Evolutionary conservation across 2,888 invertebrate species (phyloP).

Genomic region (Erpobdella octoculata): DNA sequence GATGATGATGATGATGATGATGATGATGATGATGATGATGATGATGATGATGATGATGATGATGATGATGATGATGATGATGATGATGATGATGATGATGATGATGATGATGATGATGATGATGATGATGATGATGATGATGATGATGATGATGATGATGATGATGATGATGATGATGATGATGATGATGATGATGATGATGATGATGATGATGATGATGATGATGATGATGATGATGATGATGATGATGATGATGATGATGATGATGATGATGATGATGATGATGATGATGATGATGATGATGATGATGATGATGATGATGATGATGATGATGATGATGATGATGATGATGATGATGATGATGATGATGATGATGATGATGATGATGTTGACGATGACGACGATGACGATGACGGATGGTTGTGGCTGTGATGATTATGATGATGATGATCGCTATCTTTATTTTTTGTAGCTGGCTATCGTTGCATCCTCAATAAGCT

Average conservation of each 20-base stretch:
- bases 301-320: neutral
- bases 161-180: constrained; percentile 15
- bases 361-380: neutral
- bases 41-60: constrained; percentile 16
- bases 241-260: constrained; percentile 9
- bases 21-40: neutral
- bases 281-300: neutral
- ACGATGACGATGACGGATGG: neutral
- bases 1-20: constrained; percentile 7
- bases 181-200: constrained; percentile 2
- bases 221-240: constrained; percentile 16
- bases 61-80: constrained; percentile 6
- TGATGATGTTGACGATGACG: neutral
- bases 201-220: constrained; percentile 13
- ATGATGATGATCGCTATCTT: constrained; percentile 10
- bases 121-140: constrained; percentile 6
- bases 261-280: constrained; percentile 8
- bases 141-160: neutral
- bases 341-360: neutral
- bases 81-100: constrained; percentile 16
- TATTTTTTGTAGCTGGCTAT: constrained; percentile 45
- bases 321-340: neutral
- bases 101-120: neutral
- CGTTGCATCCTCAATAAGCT: constrained; percentile 42
- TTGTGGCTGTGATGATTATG: too few relatives aligned